Conservation (phyloP, 2,888 invertebrate species). For the Mylabris sibirica region DNA sequence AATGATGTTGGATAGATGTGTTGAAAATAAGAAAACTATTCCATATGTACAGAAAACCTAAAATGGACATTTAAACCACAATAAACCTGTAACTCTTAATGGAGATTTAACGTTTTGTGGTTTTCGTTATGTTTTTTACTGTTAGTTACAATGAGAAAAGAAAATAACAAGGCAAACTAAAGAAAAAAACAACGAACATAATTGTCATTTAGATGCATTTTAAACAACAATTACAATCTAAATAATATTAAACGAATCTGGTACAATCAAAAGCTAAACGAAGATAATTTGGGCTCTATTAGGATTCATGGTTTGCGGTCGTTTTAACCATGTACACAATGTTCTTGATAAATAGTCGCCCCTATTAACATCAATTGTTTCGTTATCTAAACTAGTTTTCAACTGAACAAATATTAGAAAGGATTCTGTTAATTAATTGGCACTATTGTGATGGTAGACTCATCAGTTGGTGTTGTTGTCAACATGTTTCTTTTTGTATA, state of each 20-base stretch:
- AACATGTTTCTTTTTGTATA: too few relatives aligned
- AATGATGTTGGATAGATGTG: not conserved
- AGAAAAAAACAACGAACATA: not conserved
- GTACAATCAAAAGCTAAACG: slow-evolving; percentile 13
- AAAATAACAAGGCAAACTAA: not conserved
- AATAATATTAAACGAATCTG: not conserved
- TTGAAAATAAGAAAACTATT: slow-evolving; percentile 1
- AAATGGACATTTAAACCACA: not conserved
- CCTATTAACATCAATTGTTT: slow-evolving; percentile 24
- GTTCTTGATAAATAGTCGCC: slow-evolving; percentile 28
- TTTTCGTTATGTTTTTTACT: not conserved
- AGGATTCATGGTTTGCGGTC: slow-evolving; percentile 30
- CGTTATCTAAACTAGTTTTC: slow-evolving; percentile 6
- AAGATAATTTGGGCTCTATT: slow-evolving; percentile 31
- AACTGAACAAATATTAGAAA: not conserved
- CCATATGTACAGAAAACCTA: not conserved
- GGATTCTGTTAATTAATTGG: not conserved
- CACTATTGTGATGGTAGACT: not conserved
- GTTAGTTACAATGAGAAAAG: not conserved
- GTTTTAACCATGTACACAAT: slow-evolving; percentile 29
- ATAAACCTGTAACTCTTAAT: not conserved
- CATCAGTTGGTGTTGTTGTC: too few relatives aligned
- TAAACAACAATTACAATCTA: slow-evolving; percentile 15
- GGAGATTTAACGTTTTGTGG: not conserved
- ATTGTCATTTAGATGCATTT: slow-evolving; percentile 7